Conservation (phyloP, 2,797 vertebrate genomes). For the Onychomys leucogaster region DNA sequence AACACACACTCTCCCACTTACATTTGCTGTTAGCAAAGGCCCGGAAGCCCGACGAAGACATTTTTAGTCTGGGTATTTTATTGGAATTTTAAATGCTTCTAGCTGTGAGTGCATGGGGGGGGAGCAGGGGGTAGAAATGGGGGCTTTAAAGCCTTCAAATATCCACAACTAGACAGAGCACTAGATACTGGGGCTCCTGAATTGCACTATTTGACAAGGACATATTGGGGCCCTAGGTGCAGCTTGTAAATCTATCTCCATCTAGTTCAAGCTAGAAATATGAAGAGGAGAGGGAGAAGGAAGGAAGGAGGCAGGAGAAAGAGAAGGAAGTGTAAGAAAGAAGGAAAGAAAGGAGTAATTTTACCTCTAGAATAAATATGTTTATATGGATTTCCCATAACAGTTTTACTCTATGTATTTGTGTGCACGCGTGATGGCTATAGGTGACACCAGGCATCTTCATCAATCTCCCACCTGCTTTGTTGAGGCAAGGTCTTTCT, state of each 20-base stretch:
- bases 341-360: not conserved
- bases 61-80: constrained; percentile 37
- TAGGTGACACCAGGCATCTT: not conserved
- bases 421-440: not conserved
- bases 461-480: not conserved
- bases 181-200: not conserved
- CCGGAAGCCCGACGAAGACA: not conserved
- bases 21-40: not conserved
- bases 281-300: rapidly evolving
- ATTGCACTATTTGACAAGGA: constrained; percentile 38
- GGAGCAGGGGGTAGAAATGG: not conserved
- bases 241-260: constrained; percentile 9
- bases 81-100: constrained; percentile 54
- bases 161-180: not conserved
- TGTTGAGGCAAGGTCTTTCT: not conserved
- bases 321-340: not conserved
- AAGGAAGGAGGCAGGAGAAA: rapidly evolving
- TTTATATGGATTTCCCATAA: not conserved
- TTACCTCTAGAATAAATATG: not conserved
- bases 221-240: not conserved
- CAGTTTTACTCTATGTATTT: not conserved
- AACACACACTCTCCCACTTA: not conserved
- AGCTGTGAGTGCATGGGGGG: not conserved
- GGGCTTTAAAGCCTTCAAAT: constrained; percentile 43
- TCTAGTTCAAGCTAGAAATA: not conserved